Base-by-base conservation (phyloP, 2,888 invertebrate genomes). In the Platerodrilus igneus region DNA sequence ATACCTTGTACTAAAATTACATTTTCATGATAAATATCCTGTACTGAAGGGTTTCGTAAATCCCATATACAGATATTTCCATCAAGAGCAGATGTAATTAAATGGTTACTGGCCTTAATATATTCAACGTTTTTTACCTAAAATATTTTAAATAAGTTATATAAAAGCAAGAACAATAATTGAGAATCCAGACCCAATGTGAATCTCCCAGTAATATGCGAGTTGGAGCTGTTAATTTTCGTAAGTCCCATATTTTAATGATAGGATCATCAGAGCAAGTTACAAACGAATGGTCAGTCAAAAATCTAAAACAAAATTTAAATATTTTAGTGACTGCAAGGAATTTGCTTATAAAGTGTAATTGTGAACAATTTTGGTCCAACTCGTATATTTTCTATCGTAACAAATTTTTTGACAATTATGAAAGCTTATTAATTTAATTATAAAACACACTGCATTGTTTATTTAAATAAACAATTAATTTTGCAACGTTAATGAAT, bases 11-110 rank as follows among this genome's bases (percentile, higher is more conserved):
- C 89, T 60, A 89, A 82, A 64, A 94, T 92, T 7, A 91, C 86
- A 61, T 86, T 79, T 59, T 85, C 83, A 62, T 84, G 84, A 25
- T 84, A 74, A 53, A 85, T 73, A 52, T 83, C 85, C 57, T 78
- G 81, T 62, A 88, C 88, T 1, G 86, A 84, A 48, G 77, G 85
- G 59, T 83, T 86, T 64, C 91, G 91, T 17, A 94, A 86, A 62
- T 94, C 90, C 95, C 95, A 95, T 0, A 91, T 86, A 57, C 86
- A 91, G 60, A 95, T 88, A 58, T 86, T 87, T 8, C 93, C 93
- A 66, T 95, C 94, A 61, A 94, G 86, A 0, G 91, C 93, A 1
- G 92, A 93, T 0, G 92, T 92, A 8, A 95, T 82, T 40, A 95
- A 73, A 5, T 91, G 72, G 47, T 87, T 84, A 60, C 88, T 86